Conservation (phyloP, 1,140 invertebrate species). For the Papilio polyxenes region DNA sequence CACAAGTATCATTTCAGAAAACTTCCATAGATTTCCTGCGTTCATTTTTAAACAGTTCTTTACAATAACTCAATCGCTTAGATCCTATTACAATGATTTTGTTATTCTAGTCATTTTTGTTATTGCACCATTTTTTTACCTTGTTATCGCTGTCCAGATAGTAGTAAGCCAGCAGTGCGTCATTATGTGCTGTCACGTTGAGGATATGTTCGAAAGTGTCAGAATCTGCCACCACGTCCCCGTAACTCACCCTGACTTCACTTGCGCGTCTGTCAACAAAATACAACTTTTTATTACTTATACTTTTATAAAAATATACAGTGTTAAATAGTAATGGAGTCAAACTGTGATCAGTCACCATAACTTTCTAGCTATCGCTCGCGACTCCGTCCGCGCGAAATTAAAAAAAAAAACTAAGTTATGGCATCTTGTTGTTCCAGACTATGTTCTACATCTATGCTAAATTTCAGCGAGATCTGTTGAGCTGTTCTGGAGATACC, state of each 20-base stretch:
- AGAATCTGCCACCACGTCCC: conserved; percentile 75
- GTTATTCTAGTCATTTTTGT: neutral
- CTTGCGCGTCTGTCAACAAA: conserved; percentile 63
- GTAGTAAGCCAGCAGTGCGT: conserved; percentile 94
- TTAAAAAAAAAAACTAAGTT: too few relatives aligned
- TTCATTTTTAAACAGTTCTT: too few relatives aligned
- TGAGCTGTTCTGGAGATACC: too few relatives aligned
- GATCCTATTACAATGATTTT: neutral
- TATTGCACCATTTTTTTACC: conserved; percentile 64
- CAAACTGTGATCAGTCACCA: too few relatives aligned
- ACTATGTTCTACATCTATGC: too few relatives aligned
- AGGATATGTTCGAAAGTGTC: conserved; percentile 94
- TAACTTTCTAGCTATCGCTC: too few relatives aligned
- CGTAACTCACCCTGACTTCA: conserved; percentile 60
- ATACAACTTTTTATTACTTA: neutral
- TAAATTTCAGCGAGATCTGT: too few relatives aligned
- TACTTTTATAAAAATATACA: too few relatives aligned
- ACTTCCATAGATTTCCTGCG: neutral
- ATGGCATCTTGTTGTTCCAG: too few relatives aligned
- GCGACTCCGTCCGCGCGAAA: too few relatives aligned
- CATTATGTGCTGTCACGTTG: conserved; percentile 90
- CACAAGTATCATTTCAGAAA: neutral
- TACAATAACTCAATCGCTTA: neutral
- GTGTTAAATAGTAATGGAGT: too few relatives aligned
- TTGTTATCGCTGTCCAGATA: conserved; percentile 93